Evolutionary conservation across 2,888 invertebrate species (phyloP), one percentile per base, ranked within the genome.

Genomic region (Drosophila cognata): DNA sequence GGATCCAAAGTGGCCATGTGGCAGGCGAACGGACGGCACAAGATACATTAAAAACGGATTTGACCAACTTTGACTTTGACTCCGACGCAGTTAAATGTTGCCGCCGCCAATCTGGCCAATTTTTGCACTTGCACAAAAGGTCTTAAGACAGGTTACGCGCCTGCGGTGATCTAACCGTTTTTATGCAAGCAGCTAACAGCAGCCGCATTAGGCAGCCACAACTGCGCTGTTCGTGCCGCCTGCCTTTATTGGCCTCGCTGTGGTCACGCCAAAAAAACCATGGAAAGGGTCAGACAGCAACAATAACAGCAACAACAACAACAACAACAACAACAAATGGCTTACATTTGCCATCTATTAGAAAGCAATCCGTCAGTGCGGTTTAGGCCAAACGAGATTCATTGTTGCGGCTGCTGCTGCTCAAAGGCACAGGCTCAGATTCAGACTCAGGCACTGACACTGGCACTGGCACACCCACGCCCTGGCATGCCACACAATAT

Each of bases 61-160:
- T 53, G 36, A 52, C 50, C 62, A 68, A 57, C 60, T 59, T 65
- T 64, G 79, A 68, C 76, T 64, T 76, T 81, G 84, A 70, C 83
- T 74, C 61, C 63, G 68, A 63, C 67, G 73, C 57, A 83, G 77
- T 80, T 80, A 74, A 80, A 74, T 71, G 79, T 66, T 69, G 82
- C 68, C 36, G 71, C 59, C 36, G 59, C 52, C 57, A 62, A 66
- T 72, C 89, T 90, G 81, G 85, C 78, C 82, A 90, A 85, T 82
- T 85, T 89, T 79, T 88, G 89, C 89, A 91, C 91, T 90, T 90
- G 90, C 91, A 88, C 91, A 91, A 89, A 91, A 91, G 91, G 90
- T 90, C 87, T 91, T 60, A 78, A 90, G 91, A 91, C 91, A 91
- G 91, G 91, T 91, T 87, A 90, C 90, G 82, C 82, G 86, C 82